Evolutionary conservation across 2,888 invertebrate species (phyloP), one percentile per base, ranked within the genome.

Genomic region (Ormyrus thymus): DNA sequence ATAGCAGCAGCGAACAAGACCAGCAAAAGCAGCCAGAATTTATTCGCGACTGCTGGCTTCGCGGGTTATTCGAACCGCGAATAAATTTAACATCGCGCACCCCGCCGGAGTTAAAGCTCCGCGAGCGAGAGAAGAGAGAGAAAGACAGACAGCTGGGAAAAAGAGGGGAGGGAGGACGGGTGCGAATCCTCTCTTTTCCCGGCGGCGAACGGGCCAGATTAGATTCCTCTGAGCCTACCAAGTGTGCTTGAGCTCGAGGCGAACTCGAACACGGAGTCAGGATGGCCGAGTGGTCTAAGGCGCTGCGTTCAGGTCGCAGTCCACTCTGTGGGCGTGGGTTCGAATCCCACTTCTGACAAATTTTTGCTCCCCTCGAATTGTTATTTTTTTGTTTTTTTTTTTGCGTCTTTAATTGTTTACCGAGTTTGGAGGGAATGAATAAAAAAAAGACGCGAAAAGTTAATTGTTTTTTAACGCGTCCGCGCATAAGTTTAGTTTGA

Each of bases 231-330:
- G 6, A 4, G 29, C 29, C 29, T 4, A 11, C 8, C 0, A 45
- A 69, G 9, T 15, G 43, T 46, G 48, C 9, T 56, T 7, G 68
- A 74, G 45, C 13, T 43, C 15, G 29, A 29, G 45, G 10, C 62
- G 6, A 13, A 7, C 7, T 29, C 4, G 9, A 43, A 10, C 46
- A 1, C 7, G 3, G 4, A 7, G 94, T 95, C 94, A 95, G 94
- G 94, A 94, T 95, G 95, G 94, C 94, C 94, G 94, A 95, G 95
- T 94, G 95, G 95, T 95, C 95, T 95, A 95, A 95, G 95, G 95
- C 95, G 95, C 92, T 91, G 93, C 93, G 92, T 92, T 94, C 93
- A 93, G 94, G 94, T 94, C 92, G 94, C 92, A 95, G 95, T 95
- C 95, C 94, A 93, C 93, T 91, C 92, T 94, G 93, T 93, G 93